Conservation (phyloP, 2,113 vertebrate genomes). For the Odontophorus gujanensis region DNA sequence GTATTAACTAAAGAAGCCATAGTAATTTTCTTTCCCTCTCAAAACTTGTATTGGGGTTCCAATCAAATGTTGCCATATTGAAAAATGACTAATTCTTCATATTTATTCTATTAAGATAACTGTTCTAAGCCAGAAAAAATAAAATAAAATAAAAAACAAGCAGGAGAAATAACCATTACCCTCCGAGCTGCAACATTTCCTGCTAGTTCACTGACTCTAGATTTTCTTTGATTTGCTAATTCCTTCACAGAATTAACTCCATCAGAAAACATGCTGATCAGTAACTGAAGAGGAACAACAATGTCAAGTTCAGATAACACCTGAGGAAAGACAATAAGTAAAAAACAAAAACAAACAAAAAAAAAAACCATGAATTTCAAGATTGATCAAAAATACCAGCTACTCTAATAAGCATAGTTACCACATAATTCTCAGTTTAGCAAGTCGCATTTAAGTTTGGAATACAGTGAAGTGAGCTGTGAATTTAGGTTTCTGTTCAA, state of each 20-base stretch:
- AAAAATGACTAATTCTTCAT: neutral
- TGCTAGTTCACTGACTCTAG: constrained; percentile 84
- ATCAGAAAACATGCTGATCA: constrained; percentile 99
- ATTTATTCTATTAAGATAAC: neutral
- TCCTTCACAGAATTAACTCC: constrained; percentile 99
- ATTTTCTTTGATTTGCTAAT: constrained; percentile 95
- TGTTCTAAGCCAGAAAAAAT: neutral
- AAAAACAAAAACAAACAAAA: constrained; percentile 6
- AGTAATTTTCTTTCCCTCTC: neutral
- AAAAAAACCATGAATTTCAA: constrained; percentile 32
- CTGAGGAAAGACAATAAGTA: constrained; percentile 72
- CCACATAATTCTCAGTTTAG: neutral
- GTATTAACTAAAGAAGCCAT: neutral
- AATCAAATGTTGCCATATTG: neutral
- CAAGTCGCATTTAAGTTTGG: neutral
- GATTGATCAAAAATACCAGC: neutral
- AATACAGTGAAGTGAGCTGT: neutral
- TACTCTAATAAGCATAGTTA: neutral
- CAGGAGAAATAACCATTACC: constrained; percentile 79
- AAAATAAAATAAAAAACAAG: neutral
- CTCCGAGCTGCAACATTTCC: constrained; percentile 88
- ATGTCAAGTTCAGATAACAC: constrained; percentile 98
- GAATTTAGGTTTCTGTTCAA: neutral
- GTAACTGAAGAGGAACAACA: constrained; percentile 93
- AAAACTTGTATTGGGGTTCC: neutral